Percentiles rank a stretch among this genome's conserved stretches.
Evolutionary conservation across 2,113 vertebrate genomes (phyloP).

Genomic region (Agelaius phoeniceus): DNA sequence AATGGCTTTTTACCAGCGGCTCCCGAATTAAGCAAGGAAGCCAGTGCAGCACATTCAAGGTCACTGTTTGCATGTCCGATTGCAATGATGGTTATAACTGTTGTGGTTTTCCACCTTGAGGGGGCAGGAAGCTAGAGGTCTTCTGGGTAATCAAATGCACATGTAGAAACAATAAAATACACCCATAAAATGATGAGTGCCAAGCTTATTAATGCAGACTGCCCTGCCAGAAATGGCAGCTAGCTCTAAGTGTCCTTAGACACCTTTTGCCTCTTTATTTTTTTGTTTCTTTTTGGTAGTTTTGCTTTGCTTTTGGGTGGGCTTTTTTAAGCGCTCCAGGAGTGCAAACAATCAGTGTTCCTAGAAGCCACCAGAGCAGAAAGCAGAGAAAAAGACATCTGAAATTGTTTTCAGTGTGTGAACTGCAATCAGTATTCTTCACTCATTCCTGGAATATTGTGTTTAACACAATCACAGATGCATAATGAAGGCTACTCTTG

Average conservation of each 20-base stretch:
- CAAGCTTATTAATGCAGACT: constrained; percentile 16
- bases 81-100: constrained; percentile 16
- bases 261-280: neutral
- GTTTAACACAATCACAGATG: neutral
- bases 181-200: constrained; percentile 26
- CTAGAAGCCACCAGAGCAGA: neutral
- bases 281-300: neutral
- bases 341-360: neutral
- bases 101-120: neutral
- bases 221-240: neutral
- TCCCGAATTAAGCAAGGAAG: constrained; percentile 42
- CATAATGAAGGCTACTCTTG: neutral
- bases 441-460: neutral
- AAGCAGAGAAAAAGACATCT: neutral
- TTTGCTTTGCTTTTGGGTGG: neutral
- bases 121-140: constrained; percentile 40
- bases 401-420: neutral
- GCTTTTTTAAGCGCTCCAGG: neutral
- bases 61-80: neutral
- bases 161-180: constrained; percentile 63
- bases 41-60: neutral
- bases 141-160: constrained; percentile 62
- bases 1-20: neutral
- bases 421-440: neutral
- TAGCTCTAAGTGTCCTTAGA: neutral